Evolutionary conservation across 2,888 invertebrate species (phyloP).

Genomic region (Agrochola macilenta): DNA sequence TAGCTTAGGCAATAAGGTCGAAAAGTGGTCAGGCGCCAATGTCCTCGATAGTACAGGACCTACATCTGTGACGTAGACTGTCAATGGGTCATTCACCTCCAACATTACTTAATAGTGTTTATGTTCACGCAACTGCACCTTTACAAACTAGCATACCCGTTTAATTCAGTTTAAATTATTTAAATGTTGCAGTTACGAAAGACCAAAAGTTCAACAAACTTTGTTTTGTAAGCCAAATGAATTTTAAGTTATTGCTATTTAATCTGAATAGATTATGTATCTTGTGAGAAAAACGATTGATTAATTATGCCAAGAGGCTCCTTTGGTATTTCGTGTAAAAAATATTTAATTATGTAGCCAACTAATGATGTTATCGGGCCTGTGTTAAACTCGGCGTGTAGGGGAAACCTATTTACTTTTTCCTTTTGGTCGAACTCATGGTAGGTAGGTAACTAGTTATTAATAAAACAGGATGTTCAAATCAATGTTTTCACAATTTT

Average conservation of each 20-base stretch:
- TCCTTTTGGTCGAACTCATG: background rate
- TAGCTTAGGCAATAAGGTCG: no score
- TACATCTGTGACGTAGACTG: slow-evolving; percentile 63
- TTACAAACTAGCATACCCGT: slow-evolving; percentile 65
- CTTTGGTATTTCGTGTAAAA: slow-evolving; percentile 15
- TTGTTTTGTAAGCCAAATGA: slow-evolving; percentile 59
- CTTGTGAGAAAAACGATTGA: slow-evolving; percentile 40
- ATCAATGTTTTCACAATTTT: slow-evolving; percentile 68
- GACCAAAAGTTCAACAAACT: slow-evolving; percentile 66
- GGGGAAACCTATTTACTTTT: background rate
- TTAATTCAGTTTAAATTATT: slow-evolving; percentile 66
- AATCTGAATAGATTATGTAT: slow-evolving; percentile 41
- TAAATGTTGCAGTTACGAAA: slow-evolving; percentile 66
- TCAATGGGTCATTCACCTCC: slow-evolving; percentile 68
- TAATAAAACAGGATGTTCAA: slow-evolving; percentile 58
- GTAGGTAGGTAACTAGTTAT: background rate
- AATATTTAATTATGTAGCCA: slow-evolving; percentile 3
- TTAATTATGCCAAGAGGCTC: slow-evolving; percentile 6
- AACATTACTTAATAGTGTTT: slow-evolving; percentile 67
- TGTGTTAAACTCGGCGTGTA: background rate
- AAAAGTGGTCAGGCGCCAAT: no score
- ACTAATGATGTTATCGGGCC: background rate
- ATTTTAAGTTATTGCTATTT: slow-evolving; percentile 52
- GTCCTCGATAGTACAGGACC: background rate
- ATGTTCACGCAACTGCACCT: slow-evolving; percentile 69